Evolutionary conservation across 2,888 invertebrate species (phyloP).

Genomic region (Diaprepes abbreviatus): DNA sequence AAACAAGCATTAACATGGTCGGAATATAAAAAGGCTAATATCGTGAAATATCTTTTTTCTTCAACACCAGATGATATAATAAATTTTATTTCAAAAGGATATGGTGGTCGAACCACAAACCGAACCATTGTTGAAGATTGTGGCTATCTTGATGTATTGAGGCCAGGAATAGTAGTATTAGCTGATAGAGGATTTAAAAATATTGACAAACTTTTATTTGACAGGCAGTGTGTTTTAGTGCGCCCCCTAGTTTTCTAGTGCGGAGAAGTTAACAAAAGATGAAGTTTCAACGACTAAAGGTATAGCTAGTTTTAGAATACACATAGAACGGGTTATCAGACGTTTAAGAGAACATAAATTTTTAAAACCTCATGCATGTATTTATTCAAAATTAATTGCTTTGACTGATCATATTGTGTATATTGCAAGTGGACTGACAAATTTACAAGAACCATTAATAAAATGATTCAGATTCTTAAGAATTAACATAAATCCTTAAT

Average conservation of each 20-base stretch:
- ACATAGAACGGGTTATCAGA: slow-evolving; percentile 7
- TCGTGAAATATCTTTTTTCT: too few relatives aligned
- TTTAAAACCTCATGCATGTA: slow-evolving; percentile 13
- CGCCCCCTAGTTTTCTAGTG: not conserved
- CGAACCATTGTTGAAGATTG: slow-evolving; percentile 3
- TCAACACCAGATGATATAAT: slow-evolving; percentile 46
- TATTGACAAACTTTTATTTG: not conserved
- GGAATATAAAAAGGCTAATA: too few relatives aligned
- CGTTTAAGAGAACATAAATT: slow-evolving; percentile 7
- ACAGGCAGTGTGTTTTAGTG: not conserved
- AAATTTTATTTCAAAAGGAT: slow-evolving; percentile 49
- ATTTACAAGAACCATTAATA: slow-evolving; percentile 40
- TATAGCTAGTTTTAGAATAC: slow-evolving; percentile 8
- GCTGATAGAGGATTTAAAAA: slow-evolving; percentile 22
- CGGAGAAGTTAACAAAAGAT: slow-evolving; percentile 1
- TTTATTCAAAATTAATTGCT: not conserved
- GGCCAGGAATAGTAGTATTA: slow-evolving; percentile 3
- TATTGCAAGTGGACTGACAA: slow-evolving; percentile 34
- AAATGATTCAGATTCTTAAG: too few relatives aligned
- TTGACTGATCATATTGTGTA: slow-evolving; percentile 38
- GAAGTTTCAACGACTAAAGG: not conserved
- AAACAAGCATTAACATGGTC: too few relatives aligned
- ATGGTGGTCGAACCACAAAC: slow-evolving; percentile 34
- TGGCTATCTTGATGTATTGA: not conserved
- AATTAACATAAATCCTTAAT: too few relatives aligned